phyloP scores from a whole-genome alignment of 2,797 vertebrate genomes.

The Mus minutoides region DNA sequence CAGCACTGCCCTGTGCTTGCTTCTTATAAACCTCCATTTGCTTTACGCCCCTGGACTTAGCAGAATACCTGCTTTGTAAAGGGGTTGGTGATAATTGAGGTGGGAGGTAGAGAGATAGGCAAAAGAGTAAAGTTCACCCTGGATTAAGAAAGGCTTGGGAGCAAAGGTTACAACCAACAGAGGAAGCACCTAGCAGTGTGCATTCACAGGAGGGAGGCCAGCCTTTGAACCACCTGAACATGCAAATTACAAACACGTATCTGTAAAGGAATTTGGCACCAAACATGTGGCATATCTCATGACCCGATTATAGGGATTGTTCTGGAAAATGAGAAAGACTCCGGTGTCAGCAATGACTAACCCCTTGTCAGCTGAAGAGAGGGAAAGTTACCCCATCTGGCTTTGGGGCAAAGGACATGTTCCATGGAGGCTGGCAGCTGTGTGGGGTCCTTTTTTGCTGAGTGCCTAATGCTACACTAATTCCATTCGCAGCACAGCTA shows the following conservation, averaged over 20 bases:
- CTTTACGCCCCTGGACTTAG: not conserved
- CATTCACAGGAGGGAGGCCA: not conserved
- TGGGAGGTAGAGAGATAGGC: too few species aligned
- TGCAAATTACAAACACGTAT: not conserved
- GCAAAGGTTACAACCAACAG: not conserved
- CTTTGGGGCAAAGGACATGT: conserved; percentile 42
- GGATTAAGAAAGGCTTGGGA: not conserved
- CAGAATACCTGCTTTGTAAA: not conserved
- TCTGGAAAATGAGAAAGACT: not conserved
- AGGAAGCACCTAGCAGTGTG: fast-evolving
- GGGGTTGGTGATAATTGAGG: too few species aligned
- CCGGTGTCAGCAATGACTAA: conserved; percentile 67
- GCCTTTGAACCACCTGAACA: not conserved
- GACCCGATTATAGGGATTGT: conserved; percentile 9
- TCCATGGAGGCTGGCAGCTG: fast-evolving
- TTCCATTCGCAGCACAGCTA: fast-evolving
- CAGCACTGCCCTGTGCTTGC: not conserved
- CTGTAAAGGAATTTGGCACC: conserved; percentile 27
- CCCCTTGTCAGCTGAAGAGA: conserved; percentile 59
- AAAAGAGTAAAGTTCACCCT: not conserved
- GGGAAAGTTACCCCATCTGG: conserved; percentile 65
- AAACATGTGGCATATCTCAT: not conserved
- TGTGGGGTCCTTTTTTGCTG: fast-evolving
- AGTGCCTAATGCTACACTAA: fast-evolving
- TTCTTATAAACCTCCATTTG: not conserved